These are phyloP conservation scores for Galago senegalensis DNA, from an alignment of 2,797 vertebrate species.

Conservation along the genomic window DNA sequence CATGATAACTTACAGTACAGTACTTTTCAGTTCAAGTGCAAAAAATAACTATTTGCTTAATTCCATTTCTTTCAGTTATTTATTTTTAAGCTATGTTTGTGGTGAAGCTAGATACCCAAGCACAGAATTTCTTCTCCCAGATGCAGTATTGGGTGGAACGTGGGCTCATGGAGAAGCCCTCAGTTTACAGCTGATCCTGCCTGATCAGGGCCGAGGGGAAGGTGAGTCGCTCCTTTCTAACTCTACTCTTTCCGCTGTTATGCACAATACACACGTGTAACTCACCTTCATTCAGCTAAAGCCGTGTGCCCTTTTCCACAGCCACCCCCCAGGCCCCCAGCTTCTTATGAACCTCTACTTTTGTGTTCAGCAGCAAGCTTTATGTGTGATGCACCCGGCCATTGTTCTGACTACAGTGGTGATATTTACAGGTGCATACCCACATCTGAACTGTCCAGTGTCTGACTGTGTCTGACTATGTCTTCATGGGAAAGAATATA, in stretches of 20 bases:
- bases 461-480: conserved; percentile 78
- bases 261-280: neutral
- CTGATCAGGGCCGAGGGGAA: neutral
- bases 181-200: neutral
- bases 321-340: neutral
- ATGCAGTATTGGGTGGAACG: conserved; percentile 68
- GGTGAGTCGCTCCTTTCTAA: neutral
- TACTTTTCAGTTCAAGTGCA: conserved; percentile 91
- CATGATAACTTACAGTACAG: conserved; percentile 90
- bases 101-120: conserved; percentile 84
- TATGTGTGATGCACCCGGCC: neutral
- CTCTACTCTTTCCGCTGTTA: neutral
- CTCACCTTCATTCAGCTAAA: neutral
- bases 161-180: neutral
- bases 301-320: neutral
- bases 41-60: conserved; percentile 88
- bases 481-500: conserved; percentile 69
- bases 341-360: conserved; percentile 54
- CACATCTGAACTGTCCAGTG: conserved; percentile 76
- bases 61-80: conserved; percentile 62
- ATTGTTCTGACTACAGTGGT: neutral
- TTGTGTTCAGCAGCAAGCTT: conserved; percentile 74
- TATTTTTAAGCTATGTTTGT: conserved; percentile 78
- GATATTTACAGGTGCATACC: neutral
- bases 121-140: conserved; percentile 15